A percentile compares a stretch with the other conserved stretches of the same genome.
phyloP scores from a whole-genome alignment of 1,140 invertebrate species.

The Heliconius eleuchia region DNA sequence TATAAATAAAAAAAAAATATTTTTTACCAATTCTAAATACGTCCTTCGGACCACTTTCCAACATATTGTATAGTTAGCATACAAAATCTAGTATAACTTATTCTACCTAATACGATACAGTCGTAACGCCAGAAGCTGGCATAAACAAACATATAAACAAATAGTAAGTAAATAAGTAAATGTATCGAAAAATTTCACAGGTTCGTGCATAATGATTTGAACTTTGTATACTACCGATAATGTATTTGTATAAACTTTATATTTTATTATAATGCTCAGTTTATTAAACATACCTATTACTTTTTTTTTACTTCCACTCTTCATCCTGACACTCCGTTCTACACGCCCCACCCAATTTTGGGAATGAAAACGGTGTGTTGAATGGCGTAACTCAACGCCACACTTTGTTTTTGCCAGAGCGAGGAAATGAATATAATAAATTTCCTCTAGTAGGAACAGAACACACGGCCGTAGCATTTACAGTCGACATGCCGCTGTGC shows the following conservation, averaged over 20 bases:
- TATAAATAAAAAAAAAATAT: neutral
- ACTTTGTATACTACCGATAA: neutral
- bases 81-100: conserved; percentile 74
- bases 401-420: no score
- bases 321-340: no score
- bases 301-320: no score
- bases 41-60: neutral
- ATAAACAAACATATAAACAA: conserved; percentile 37
- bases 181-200: conserved; percentile 57
- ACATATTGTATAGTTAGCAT: conserved; percentile 69
- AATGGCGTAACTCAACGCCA: no score
- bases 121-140: conserved; percentile 38
- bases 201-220: conserved; percentile 45
- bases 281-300: neutral
- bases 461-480: no score
- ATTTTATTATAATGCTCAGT: neutral
- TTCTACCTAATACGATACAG: conserved; percentile 58
- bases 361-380: no score
- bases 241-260: conserved; percentile 7
- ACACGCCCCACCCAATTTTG: no score
- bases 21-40: conserved; percentile 1
- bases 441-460: no score
- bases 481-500: no score
- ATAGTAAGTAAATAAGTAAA: conserved; percentile 48
- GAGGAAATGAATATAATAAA: no score